Evolutionary conservation across 2,888 invertebrate species (phyloP).

Genomic region (Drosophila percnosoma): DNA sequence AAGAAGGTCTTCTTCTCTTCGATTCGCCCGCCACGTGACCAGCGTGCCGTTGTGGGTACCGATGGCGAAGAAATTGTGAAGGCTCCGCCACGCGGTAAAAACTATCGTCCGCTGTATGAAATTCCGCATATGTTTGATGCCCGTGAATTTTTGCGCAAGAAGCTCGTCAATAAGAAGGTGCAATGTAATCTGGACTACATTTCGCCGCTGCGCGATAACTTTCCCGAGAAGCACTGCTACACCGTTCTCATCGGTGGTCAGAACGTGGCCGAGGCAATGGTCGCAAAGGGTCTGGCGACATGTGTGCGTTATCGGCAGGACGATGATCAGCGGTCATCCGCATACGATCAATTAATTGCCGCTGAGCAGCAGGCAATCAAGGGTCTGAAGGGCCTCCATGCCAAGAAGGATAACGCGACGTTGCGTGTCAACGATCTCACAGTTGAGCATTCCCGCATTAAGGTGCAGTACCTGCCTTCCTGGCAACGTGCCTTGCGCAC

Average conservation of each 20-base stretch:
- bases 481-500: constrained; percentile 95
- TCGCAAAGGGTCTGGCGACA: constrained; percentile 95
- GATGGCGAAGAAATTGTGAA: constrained; percentile 88
- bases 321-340: constrained; percentile 97
- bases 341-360: constrained; percentile 95
- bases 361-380: constrained; percentile 97
- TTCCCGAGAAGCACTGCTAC: constrained; percentile 97
- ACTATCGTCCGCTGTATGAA: constrained; percentile 96
- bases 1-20: constrained; percentile 98
- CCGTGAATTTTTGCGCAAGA: constrained; percentile 97
- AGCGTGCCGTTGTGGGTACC: constrained; percentile 87
- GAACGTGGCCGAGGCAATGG: constrained; percentile 97
- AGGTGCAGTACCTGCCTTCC: constrained; percentile 95
- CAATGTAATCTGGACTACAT: constrained; percentile 97
- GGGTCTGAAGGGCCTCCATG: constrained; percentile 90
- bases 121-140: constrained; percentile 99
- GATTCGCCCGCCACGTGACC: constrained; percentile 95
- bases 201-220: constrained; percentile 96
- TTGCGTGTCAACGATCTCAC: constrained; percentile 95
- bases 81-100: constrained; percentile 89
- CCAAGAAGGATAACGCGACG: constrained; percentile 93
- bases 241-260: constrained; percentile 94
- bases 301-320: constrained; percentile 97
- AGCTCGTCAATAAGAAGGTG: constrained; percentile 97
- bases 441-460: constrained; percentile 88